A percentile compares a stretch with the other conserved stretches of the same genome.
phyloP scores from a whole-genome alignment of 2,888 invertebrate genomes.

The Caenorhabditis drosophilae region DNA sequence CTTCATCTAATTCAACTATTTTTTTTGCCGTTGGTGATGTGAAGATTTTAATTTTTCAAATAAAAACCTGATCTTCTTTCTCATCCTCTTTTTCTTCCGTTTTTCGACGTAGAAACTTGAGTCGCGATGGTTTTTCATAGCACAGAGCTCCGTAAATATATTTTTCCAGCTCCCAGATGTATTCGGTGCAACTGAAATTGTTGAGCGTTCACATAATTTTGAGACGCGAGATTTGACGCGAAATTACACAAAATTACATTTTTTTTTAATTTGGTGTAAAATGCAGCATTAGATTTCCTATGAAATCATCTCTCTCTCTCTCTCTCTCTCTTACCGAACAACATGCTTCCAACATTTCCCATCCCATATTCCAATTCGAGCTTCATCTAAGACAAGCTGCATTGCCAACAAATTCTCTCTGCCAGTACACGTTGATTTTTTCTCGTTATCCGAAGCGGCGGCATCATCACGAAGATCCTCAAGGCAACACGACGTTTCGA shows the following conservation, averaged over 20 bases:
- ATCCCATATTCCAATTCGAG: conserved; percentile 89
- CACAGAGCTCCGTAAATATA: conserved; percentile 74
- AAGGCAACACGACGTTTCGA: conserved; percentile 86
- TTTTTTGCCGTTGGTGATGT: conserved; percentile 29
- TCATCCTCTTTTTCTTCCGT: conserved; percentile 34
- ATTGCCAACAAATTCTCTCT: conserved; percentile 85
- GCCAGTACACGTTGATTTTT: conserved; percentile 35
- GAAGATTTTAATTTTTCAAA: conserved; percentile 14
- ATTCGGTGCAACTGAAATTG: conserved; percentile 80
- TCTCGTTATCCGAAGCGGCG: conserved; percentile 51
- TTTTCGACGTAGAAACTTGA: conserved; percentile 39
- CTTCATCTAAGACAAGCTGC: conserved; percentile 86
- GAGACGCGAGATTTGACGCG: not conserved
- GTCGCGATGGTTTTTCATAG: conserved; percentile 47
- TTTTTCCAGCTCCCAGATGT: conserved; percentile 89
- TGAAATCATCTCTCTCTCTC: too few species aligned
- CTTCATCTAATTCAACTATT: conserved; percentile 14
- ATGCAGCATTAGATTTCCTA: too few species aligned
- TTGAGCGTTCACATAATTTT: not conserved
- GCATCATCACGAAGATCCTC: conserved; percentile 68
- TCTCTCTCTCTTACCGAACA: conserved; percentile 79
- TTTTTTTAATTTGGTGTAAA: not conserved
- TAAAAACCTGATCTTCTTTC: conserved; percentile 10
- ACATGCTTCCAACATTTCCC: conserved; percentile 94
- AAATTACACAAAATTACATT: not conserved